Conservation (phyloP, 1,140 invertebrate genomes). For the Acarapis woodi region DNA sequence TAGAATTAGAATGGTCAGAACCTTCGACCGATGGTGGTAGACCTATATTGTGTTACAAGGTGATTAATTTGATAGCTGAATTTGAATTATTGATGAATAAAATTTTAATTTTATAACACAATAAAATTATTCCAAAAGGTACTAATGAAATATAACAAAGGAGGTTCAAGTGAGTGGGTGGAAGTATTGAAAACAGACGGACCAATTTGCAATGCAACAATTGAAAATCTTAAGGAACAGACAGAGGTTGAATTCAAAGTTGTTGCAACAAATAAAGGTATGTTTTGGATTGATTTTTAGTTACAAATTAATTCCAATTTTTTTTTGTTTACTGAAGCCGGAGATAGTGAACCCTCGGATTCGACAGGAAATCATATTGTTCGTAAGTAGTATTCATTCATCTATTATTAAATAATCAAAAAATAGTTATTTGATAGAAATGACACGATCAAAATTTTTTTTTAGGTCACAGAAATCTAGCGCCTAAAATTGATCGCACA, state of each 20-base stretch:
- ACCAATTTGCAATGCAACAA: conserved; percentile 1
- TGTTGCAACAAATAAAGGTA: conserved; percentile 76
- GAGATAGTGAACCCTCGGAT: conserved; percentile 55
- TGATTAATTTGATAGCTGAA: conserved; percentile 90
- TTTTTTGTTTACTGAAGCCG: conserved; percentile 88
- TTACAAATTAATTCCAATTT: conserved; percentile 63
- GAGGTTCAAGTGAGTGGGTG: conserved; percentile 50
- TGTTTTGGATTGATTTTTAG: conserved; percentile 40
- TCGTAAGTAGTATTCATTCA: no score
- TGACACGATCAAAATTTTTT: no score
- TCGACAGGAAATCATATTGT: conserved; percentile 9
- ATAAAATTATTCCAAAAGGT: no score
- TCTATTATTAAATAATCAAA: conserved; percentile 39
- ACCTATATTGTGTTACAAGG: conserved; percentile 49
- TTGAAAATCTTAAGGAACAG: conserved; percentile 62
- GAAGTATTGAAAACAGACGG: conserved; percentile 7
- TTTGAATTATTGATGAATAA: no score
- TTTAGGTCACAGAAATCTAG: conserved; percentile 6
- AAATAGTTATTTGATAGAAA: conserved; percentile 69
- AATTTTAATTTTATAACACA: no score
- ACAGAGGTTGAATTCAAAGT: conserved; percentile 86
- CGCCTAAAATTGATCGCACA: conserved; percentile 24
- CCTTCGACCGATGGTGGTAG: conserved; percentile 78
- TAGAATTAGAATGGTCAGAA: conserved; percentile 71
- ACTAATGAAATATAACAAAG: no score